Percentiles rank a stretch among this genome's conserved stretches.
These are phyloP conservation scores for Tinamus guttatus DNA, from an alignment of 2,113 vertebrate genomes.

Conservation along the genomic window DNA sequence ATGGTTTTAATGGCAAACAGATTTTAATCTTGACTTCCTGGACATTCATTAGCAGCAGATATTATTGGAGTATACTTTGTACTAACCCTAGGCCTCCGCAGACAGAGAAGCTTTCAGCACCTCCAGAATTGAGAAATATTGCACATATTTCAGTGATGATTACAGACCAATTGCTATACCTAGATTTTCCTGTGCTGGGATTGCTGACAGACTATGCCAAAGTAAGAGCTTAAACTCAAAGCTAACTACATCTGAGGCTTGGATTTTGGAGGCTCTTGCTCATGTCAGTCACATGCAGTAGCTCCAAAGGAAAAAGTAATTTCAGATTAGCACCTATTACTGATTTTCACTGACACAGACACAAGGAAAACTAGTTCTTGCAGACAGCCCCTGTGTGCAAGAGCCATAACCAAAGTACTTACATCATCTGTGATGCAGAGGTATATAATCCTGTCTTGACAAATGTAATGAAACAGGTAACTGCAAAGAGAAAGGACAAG, in stretches of 20 bases:
- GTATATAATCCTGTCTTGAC: constrained; percentile 98
- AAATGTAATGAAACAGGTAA: constrained; percentile 99
- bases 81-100: not conserved
- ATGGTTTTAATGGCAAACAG: not conserved
- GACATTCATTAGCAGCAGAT: not conserved
- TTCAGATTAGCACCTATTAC: not conserved
- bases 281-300: not conserved
- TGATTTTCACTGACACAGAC: not conserved
- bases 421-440: constrained; percentile 98
- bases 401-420: constrained; percentile 75
- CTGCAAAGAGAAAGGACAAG: constrained; percentile 72
- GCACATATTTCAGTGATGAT: accelerated
- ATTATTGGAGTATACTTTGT: too few relatives aligned
- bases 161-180: not conserved
- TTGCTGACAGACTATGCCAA: not conserved
- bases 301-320: not conserved
- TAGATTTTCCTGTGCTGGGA: not conserved
- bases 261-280: not conserved
- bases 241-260: not conserved
- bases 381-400: not conserved
- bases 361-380: not conserved
- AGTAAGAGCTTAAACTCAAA: not conserved
- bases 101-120: not conserved
- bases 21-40: not conserved
- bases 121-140: not conserved